Conservation (phyloP, 1,140 invertebrate species). For the Contarinia nasturtii region DNA sequence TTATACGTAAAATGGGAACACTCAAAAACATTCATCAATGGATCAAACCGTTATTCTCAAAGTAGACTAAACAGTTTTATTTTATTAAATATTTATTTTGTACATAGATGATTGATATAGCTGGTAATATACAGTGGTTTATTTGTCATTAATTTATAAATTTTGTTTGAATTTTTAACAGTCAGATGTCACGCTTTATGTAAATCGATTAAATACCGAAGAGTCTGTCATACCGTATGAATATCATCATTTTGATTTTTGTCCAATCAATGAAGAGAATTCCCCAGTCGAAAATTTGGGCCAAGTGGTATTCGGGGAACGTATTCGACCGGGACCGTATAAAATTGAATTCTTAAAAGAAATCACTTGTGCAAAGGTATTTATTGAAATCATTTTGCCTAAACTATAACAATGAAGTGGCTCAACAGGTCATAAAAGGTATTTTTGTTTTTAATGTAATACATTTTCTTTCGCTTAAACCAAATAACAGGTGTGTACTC, state of each 20-base stretch:
- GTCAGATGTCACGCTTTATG: constrained; percentile 71
- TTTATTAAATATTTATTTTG: too few relatives aligned
- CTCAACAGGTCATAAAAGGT: too few relatives aligned
- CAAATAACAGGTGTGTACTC: constrained; percentile 31
- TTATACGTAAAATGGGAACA: too few relatives aligned
- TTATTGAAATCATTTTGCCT: not conserved
- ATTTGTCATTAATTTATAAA: too few relatives aligned
- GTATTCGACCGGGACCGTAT: constrained; percentile 84
- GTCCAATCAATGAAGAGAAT: constrained; percentile 44
- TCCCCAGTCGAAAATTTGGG: constrained; percentile 95
- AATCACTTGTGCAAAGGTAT: constrained; percentile 42
- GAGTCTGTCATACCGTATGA: constrained; percentile 96
- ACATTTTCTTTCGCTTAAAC: too few relatives aligned
- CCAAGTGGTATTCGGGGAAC: constrained; percentile 95
- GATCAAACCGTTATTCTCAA: too few relatives aligned
- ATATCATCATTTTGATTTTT: constrained; percentile 96
- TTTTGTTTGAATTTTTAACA: constrained; percentile 25
- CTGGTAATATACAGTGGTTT: too few relatives aligned
- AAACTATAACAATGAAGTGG: not conserved
- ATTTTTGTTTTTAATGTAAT: too few relatives aligned
- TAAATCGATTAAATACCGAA: constrained; percentile 90
- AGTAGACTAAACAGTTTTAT: too few relatives aligned
- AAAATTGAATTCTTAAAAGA: constrained; percentile 57
- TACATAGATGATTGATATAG: too few relatives aligned
- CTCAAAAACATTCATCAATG: too few relatives aligned